Evolutionary conservation across 2,888 invertebrate genomes (phyloP), one percentile per base, ranked within the genome.

Genomic region (Pomacea canaliculata): DNA sequence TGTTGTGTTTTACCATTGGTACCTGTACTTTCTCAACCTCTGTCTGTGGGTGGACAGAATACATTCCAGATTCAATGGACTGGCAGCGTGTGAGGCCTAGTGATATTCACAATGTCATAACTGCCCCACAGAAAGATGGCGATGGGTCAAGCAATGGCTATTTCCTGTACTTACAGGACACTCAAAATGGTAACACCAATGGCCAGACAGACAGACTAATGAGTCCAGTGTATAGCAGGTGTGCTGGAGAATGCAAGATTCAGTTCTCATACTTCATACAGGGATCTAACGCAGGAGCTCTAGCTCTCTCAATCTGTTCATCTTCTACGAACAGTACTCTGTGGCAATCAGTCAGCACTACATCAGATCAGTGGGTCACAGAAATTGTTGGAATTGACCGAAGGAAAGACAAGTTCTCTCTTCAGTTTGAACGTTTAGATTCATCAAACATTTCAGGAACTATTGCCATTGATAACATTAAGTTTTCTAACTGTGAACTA

Each of bases 401-500:
- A 62, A 81, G 85, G 65, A 67, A 69, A 1, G 73, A 80, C 16
- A 78, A 83, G 27, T 89, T 86, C 76, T 79, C 79, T 18, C 79
- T 88, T 12, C 66, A 79, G 10, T 86, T 88, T 77, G 71, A 81
- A 63, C 67, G 63, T 12, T 78, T 79, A 37, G 73, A 78, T n/a
- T 70, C 81, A 7, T 66, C 78, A 9, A 48, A 68, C 10, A 88
- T 84, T 78, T 81, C 79, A 46, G 89, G 88, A 48, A 85, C 84
- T 62, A 85, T 88, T 60, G 89, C 89, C 56, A 79, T 90, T 70
- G 90, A 90, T 79, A 87, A 89, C 77, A 81, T 90, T 27, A 76
- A 81, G 68, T 86, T 85, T 71, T 68, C 79, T 27, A 82, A 85
- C 79, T 87, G 87, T 77, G 77, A 75, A 59, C 78, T 79, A 63